A percentile compares a stretch with the other conserved stretches of the same genome.
These are phyloP conservation scores for Bryconaethiops microstoma DNA, from an alignment of 2,797 vertebrate species.

Conservation along the genomic window DNA sequence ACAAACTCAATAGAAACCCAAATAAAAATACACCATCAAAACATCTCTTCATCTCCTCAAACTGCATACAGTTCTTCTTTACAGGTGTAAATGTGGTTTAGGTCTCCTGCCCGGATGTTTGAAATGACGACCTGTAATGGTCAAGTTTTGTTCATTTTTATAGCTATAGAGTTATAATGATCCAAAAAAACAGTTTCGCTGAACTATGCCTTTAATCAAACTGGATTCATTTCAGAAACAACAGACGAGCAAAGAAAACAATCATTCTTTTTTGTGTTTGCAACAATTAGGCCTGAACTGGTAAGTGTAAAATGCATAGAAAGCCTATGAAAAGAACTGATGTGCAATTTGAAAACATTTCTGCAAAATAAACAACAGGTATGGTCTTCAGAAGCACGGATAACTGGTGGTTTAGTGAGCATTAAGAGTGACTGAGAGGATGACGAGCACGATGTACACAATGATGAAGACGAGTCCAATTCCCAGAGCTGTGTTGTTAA, in stretches of 20 bases:
- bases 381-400: neutral
- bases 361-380: neutral
- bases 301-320: neutral
- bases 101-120: too few relatives aligned
- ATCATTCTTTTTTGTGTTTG: too few relatives aligned
- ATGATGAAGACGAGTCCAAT: slow-evolving; percentile 4
- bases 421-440: neutral
- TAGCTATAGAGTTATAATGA: too few relatives aligned
- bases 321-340: neutral
- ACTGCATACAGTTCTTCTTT: too few relatives aligned
- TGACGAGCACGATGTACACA: slow-evolving; percentile 1
- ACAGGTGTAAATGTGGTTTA: too few relatives aligned
- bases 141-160: too few relatives aligned
- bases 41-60: too few relatives aligned
- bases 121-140: too few relatives aligned
- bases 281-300: neutral
- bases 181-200: too few relatives aligned
- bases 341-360: neutral
- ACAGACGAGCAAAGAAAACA: neutral
- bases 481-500: slow-evolving; percentile 34
- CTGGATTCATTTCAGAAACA: neutral
- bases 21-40: too few relatives aligned
- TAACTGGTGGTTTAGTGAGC: neutral
- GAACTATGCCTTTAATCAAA: neutral
- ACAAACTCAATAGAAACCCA: too few relatives aligned